phyloP scores from a whole-genome alignment of 2,888 invertebrate genomes.

The Cheilosia scutellata region DNA sequence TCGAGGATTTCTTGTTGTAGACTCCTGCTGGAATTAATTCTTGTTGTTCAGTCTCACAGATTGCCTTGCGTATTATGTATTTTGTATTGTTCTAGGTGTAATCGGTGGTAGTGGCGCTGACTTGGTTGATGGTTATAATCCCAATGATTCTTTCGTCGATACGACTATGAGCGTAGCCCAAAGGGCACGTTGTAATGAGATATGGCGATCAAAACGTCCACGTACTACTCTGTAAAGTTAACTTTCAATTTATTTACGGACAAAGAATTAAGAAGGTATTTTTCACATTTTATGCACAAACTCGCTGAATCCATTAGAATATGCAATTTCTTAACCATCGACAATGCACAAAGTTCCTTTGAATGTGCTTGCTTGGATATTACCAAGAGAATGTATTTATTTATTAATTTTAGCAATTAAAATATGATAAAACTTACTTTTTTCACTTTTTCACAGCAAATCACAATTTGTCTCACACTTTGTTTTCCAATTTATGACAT shows the following conservation, averaged over 20 bases:
- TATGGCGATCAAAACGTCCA: constrained; percentile 83
- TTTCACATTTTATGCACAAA: too few species aligned
- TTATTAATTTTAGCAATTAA: too few species aligned
- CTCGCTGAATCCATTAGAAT: too few species aligned
- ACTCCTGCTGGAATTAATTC: constrained; percentile 80
- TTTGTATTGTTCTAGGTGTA: constrained; percentile 49
- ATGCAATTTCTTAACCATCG: too few species aligned
- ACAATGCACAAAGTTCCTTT: too few species aligned
- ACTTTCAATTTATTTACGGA: constrained; percentile 1
- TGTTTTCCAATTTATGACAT: too few species aligned
- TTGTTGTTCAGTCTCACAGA: constrained; percentile 27
- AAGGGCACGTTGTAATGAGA: constrained; percentile 83
- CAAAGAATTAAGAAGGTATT: too few species aligned
- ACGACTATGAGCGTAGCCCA: constrained; percentile 84
- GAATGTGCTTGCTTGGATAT: too few species aligned
- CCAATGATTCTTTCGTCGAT: constrained; percentile 81
- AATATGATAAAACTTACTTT: too few species aligned
- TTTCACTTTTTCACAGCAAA: too few species aligned
- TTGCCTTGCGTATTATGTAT: constrained; percentile 37
- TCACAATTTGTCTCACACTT: too few species aligned
- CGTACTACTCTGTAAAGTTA: constrained; percentile 81
- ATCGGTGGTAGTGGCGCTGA: constrained; percentile 9
- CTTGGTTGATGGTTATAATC: constrained; percentile 74
- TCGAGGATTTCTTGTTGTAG: constrained; percentile 84
- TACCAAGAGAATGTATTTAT: too few species aligned